phyloP scores from a whole-genome alignment of 2,113 vertebrate genomes.

The Glaucidium brasilianum region DNA sequence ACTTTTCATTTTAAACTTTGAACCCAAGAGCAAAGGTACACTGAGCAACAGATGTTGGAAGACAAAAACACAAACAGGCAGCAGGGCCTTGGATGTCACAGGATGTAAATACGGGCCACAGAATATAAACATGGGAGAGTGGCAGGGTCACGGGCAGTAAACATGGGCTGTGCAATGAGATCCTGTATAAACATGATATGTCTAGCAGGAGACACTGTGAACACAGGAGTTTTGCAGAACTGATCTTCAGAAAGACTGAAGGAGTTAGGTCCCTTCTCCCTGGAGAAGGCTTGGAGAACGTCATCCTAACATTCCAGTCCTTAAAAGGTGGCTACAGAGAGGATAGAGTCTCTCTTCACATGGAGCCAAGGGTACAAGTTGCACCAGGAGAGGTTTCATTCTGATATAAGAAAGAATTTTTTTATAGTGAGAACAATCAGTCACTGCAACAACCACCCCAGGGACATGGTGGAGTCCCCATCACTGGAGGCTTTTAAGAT shows the following conservation, averaged over 20 bases:
- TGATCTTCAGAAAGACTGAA: neutral
- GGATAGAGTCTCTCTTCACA: neutral
- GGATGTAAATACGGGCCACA: neutral
- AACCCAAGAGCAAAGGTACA: neutral
- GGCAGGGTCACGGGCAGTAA: neutral
- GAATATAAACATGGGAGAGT: neutral
- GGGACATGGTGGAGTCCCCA: neutral
- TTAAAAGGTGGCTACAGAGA: neutral
- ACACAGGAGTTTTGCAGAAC: neutral
- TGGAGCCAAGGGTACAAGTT: neutral
- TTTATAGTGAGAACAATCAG: neutral
- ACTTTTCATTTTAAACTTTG: slow-evolving; percentile 6
- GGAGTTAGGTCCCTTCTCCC: neutral
- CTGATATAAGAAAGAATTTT: neutral
- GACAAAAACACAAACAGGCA: neutral
- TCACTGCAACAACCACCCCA: neutral
- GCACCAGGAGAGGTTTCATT: neutral
- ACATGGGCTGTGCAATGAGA: neutral
- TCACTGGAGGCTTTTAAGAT: neutral
- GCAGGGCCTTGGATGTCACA: neutral
- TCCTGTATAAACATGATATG: neutral
- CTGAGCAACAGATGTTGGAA: neutral
- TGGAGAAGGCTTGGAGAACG: neutral
- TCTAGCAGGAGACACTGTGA: neutral
- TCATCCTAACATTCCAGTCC: neutral